phyloP scores from a whole-genome alignment of 53 echinoderm and acorn worm genomes.

The Paracentrotus lividus region DNA sequence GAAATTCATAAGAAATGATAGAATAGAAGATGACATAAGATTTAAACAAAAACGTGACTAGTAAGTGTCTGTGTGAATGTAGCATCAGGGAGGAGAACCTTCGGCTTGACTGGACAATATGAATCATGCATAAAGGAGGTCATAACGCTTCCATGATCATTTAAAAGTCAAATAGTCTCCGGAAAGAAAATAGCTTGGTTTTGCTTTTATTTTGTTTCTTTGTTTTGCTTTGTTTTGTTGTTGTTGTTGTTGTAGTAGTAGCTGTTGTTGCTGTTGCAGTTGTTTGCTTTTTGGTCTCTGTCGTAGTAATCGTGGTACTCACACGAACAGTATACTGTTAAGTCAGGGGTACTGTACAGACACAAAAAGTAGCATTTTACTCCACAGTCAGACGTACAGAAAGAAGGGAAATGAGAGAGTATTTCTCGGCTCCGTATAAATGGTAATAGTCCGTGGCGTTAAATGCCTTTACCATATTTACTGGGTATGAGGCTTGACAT shows the following conservation, averaged over 20 bases:
- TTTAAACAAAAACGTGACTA: too few species aligned
- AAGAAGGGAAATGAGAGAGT: background rate
- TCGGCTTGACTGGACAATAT: constrained; percentile 34
- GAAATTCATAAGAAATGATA: too few species aligned
- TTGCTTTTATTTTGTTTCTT: too few species aligned
- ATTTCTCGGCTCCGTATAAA: background rate
- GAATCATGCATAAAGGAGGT: constrained; percentile 44
- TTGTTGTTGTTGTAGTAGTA: too few species aligned
- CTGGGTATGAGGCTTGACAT: background rate
- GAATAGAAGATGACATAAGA: too few species aligned
- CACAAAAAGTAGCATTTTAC: background rate
- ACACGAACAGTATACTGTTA: background rate
- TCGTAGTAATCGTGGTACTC: background rate
- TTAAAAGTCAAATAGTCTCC: constrained; percentile 45
- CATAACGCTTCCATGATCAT: constrained; percentile 42
- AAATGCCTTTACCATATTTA: constrained; percentile 27
- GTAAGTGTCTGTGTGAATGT: too few species aligned
- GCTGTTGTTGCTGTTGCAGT: too few species aligned
- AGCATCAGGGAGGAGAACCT: background rate
- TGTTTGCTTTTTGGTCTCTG: too few species aligned
- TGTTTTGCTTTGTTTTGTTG: too few species aligned
- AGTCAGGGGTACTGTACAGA: background rate
- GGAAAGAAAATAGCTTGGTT: background rate
- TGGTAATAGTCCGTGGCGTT: background rate
- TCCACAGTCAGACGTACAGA: background rate